Base-by-base conservation (phyloP, 2,797 vertebrate species). In the Pseudomugil gertrudae region DNA sequence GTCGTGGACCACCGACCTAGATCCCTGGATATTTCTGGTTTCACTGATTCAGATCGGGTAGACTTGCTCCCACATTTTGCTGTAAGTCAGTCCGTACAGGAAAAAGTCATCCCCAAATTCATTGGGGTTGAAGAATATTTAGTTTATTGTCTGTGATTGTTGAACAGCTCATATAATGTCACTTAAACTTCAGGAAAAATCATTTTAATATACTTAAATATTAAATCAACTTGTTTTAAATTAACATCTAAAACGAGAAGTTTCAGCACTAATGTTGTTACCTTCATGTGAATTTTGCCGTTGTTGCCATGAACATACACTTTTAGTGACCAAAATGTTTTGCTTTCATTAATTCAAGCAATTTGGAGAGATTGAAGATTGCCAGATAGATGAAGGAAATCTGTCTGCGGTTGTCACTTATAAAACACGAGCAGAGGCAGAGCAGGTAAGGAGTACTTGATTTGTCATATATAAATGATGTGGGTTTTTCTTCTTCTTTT, bases 281-380 rank as follows among this genome's bases (percentile, higher is more conserved):
- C 13, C 21, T 23, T 50, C 1, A 2, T 50, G 19, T 10, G n/a
- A 21, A 8, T 7, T 45, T 45, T 21, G 13, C n/a, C n/a, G n/a
- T n/a, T n/a, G n/a, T n/a, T n/a, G n/a, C n/a, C n/a, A n/a, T n/a
- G n/a, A n/a, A n/a, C n/a, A n/a, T 0, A 48, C 33, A 1, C 17
- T 65, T 40, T 38, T 60, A 66, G 15, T 87, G 19, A 86, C 57
- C 60, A 57, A 56, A 47, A 54, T 69, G 10, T 77, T 76, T 9
- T 71, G 2, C 66, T 30, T 83, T 81, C 38, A 65, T 56, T 72
- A 89, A 90, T 81, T 79, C 76, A 93, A 99, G 97, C 96, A 98
- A 97, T 99, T 96, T 90, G 98, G 97, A 74, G 97, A 99, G 88
- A 98, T 99, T 76, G 97, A 98, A 93, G 97, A 99, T 89, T 98